Conservation (phyloP, 35 echinoderm and acorn worm species). For the Stichopus chloronotus region DNA sequence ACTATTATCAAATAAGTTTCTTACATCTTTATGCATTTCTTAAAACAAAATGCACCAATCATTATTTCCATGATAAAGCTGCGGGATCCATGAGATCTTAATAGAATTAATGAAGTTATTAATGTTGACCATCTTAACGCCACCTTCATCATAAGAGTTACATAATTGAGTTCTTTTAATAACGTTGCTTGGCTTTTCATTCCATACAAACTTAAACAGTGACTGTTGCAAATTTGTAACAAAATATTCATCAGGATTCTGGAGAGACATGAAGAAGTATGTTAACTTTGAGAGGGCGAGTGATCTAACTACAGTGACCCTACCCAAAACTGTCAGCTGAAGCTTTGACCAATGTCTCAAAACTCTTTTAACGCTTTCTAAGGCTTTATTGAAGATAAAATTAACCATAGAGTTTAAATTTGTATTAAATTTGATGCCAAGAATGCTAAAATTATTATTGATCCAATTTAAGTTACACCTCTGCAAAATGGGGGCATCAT, state of each 20-base stretch:
- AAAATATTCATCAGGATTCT: neutral
- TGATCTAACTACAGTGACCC: neutral
- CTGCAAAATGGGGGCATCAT: neutral
- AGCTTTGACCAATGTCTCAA: neutral
- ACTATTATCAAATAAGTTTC: neutral
- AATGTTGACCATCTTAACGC: neutral
- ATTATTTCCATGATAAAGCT: slow-evolving; percentile 16
- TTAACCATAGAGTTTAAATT: neutral
- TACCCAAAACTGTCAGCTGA: neutral
- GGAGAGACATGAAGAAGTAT: neutral
- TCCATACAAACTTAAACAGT: neutral
- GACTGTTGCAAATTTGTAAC: neutral
- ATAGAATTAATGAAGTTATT: neutral
- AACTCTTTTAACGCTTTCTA: neutral
- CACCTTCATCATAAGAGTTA: slow-evolving; percentile 7
- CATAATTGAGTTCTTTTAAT: neutral
- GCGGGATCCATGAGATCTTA: neutral
- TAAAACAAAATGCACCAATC: neutral
- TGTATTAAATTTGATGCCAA: neutral
- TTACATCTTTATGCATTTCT: slow-evolving; percentile 1
- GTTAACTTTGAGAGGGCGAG: neutral
- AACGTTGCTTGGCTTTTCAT: neutral
- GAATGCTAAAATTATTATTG: neutral
- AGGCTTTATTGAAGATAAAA: neutral
- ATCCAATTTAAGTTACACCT: slow-evolving; percentile 14